A percentile compares a stretch with the other conserved stretches of the same genome.
Evolutionary conservation across 2,797 vertebrate species (phyloP).

Genomic region (Parauchenoglanis punctatus): DNA sequence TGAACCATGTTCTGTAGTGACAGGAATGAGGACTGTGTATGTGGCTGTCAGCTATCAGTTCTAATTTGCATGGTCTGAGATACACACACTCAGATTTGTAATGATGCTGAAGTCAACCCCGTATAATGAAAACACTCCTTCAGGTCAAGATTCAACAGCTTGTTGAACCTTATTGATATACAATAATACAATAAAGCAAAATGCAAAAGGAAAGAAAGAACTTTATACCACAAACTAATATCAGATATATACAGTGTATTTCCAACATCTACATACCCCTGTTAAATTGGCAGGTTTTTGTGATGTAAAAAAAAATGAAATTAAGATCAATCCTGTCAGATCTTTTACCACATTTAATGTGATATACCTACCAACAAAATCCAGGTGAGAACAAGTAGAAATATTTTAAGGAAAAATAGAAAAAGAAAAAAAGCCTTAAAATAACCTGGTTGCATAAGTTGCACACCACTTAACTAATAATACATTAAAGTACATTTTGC

Average conservation of each 20-base stretch:
- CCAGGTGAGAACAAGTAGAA: not conserved
- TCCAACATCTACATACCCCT: no score
- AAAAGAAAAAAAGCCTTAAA: not conserved
- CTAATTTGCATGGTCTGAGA: not conserved
- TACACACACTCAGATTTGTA: not conserved
- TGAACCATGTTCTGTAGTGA: not conserved
- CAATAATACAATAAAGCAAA: no score
- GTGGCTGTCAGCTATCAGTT: slow-evolving; percentile 11
- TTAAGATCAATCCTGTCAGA: no score
- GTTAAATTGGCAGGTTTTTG: no score
- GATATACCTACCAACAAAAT: not conserved
- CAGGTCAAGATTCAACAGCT: not conserved
- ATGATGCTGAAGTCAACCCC: not conserved
- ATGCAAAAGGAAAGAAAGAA: no score
- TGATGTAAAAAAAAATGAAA: no score
- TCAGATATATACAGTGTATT: not conserved
- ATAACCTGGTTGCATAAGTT: not conserved
- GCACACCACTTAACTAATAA: not conserved
- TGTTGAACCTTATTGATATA: no score
- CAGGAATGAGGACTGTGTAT: not conserved
- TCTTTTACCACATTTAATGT: not conserved
- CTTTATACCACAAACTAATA: not conserved
- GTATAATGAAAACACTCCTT: not conserved
- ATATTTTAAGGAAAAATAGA: not conserved
- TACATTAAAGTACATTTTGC: not conserved